Percentiles rank a stretch among this genome's conserved stretches.
Evolutionary conservation across 1,140 invertebrate species (phyloP).

Genomic region (Ceratina japonica): DNA sequence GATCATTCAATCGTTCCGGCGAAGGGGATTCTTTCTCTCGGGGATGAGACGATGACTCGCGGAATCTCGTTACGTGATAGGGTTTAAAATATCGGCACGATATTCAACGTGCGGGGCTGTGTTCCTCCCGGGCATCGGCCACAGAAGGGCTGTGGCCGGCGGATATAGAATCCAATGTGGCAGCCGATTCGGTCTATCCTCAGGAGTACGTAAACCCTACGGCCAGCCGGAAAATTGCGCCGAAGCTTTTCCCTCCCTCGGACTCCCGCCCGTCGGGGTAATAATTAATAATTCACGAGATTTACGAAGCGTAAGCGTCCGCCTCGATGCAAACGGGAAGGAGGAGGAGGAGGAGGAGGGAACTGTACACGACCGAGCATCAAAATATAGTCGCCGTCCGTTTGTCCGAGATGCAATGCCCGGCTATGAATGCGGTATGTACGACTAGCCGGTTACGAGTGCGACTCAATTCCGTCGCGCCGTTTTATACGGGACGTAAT

Average conservation of each 20-base stretch:
- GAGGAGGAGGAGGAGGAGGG: no score
- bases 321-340: neutral
- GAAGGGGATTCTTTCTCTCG: neutral
- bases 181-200: slow-evolving; percentile 29
- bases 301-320: neutral
- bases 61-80: slow-evolving; percentile 41
- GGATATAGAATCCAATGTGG: slow-evolving; percentile 28
- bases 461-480: slow-evolving; percentile 32
- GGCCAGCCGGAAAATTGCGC: slow-evolving; percentile 12
- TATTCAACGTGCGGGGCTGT: slow-evolving; percentile 6
- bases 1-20: neutral
- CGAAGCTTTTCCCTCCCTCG: neutral
- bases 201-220: slow-evolving; percentile 27
- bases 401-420: slow-evolving; percentile 34
- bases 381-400: slow-evolving; percentile 12
- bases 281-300: slow-evolving; percentile 30
- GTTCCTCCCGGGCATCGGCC: slow-evolving; percentile 21
- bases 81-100: slow-evolving; percentile 35
- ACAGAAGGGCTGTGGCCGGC: neutral
- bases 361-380: slow-evolving; percentile 6
- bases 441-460: slow-evolving; percentile 21
- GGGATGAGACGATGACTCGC: slow-evolving; percentile 4
- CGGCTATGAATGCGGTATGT: slow-evolving; percentile 27
- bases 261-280: no score
- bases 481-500: slow-evolving; percentile 32